phyloP scores from a whole-genome alignment of 92 coral and sea anemone species.

The Phenganax marumi region DNA sequence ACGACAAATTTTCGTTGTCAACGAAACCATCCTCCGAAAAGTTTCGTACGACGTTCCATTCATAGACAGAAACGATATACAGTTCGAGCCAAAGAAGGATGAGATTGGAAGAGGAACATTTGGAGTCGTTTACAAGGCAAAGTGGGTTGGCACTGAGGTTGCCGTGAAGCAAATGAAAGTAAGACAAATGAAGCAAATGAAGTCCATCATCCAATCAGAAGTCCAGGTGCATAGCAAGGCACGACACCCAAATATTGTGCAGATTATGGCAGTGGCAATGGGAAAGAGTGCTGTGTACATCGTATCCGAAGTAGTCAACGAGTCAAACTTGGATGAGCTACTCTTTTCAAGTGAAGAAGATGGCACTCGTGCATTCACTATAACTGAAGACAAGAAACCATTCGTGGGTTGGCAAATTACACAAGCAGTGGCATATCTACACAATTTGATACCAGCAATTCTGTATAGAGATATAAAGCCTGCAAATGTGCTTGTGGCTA shows the following conservation, averaged over 20 bases:
- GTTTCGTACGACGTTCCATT: conserved; percentile 29
- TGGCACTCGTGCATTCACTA: conserved; percentile 15
- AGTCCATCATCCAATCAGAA: conserved; percentile 31
- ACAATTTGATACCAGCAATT: conserved; percentile 61
- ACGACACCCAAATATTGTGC: conserved; percentile 60
- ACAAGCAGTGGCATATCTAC: conserved; percentile 53
- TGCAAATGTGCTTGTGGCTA: conserved; percentile 55
- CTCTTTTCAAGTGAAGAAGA: conserved; percentile 39
- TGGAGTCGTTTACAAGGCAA: conserved; percentile 40
- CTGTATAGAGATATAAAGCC: conserved; percentile 70
- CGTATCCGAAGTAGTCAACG: conserved; percentile 45
- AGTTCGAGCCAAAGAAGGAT: conserved; percentile 16
- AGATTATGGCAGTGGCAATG: conserved; percentile 50
- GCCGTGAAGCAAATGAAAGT: conserved; percentile 50
- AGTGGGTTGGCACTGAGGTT: conserved; percentile 47
- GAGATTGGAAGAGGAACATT: conserved; percentile 39
- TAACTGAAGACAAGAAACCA: conserved; percentile 13
- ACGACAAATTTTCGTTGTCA: background rate
- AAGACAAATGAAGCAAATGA: conserved; percentile 46
- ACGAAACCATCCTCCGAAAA: background rate
- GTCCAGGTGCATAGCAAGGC: conserved; percentile 49
- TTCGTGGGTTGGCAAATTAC: conserved; percentile 47
- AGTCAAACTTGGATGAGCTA: conserved; percentile 55
- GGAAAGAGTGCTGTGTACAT: conserved; percentile 36
- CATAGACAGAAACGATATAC: conserved; percentile 26